Percentiles rank a stretch among this genome's conserved stretches.
phyloP scores from a whole-genome alignment of 2,888 invertebrate genomes.

The Teleiodes luculella region DNA sequence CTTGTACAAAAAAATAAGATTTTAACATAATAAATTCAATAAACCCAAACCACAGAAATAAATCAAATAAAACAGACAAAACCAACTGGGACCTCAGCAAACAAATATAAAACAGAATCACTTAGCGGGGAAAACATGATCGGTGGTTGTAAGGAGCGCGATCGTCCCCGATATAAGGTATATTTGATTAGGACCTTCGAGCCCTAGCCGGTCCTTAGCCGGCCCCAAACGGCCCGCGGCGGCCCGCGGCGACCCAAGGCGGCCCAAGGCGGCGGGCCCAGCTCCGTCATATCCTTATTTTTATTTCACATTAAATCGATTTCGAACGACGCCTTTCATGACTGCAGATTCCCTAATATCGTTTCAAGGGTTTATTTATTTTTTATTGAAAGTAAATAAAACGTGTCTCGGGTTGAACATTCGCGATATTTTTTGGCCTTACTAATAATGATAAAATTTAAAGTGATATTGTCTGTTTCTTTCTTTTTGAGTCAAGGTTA shows the following conservation, averaged over 20 bases:
- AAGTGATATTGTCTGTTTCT: no score
- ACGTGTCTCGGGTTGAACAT: constrained; percentile 1
- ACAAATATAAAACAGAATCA: constrained; percentile 34
- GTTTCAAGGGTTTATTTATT: constrained; percentile 39
- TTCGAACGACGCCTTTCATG: constrained; percentile 53
- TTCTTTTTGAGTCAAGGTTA: no score
- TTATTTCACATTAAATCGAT: constrained; percentile 66
- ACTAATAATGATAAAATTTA: no score
- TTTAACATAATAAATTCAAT: no score
- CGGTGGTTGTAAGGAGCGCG: constrained; percentile 38
- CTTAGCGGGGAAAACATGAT: constrained; percentile 51
- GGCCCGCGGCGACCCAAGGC: constrained; percentile 23
- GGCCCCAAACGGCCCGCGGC: neutral
- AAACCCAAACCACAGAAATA: no score
- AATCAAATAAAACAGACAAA: no score
- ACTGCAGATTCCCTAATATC: constrained; percentile 38
- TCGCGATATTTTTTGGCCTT: neutral
- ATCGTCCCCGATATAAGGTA: constrained; percentile 50
- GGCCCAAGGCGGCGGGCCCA: constrained; percentile 22
- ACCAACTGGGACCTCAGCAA: neutral
- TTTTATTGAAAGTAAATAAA: constrained; percentile 15
- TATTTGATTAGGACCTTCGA: constrained; percentile 65
- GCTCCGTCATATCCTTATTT: constrained; percentile 52
- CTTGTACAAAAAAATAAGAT: no score
- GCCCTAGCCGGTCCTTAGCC: constrained; percentile 29